Evolutionary conservation across 2,888 invertebrate genomes (phyloP).

Genomic region (Ormyrus thymus): DNA sequence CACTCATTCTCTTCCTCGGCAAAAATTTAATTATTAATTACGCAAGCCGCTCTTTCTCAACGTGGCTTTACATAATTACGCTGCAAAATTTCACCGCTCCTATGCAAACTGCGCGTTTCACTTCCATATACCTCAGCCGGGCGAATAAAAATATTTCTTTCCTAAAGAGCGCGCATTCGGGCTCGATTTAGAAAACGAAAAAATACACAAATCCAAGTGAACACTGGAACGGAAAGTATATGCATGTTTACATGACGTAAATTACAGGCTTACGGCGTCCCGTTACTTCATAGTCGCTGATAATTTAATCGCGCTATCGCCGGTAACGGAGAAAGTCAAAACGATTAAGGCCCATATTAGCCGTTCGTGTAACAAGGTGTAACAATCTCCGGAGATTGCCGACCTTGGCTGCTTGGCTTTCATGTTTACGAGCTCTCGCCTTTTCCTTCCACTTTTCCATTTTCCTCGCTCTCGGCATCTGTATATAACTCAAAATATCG

Average conservation of each 20-base stretch:
- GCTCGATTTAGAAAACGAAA: no score
- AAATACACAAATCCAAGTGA: no score
- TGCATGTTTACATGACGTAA: background rate
- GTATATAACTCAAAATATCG: no score
- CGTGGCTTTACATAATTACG: background rate
- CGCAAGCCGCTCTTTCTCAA: background rate
- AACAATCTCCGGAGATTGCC: background rate
- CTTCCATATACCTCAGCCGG: no score
- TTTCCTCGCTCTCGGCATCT: background rate
- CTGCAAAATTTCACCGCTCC: background rate
- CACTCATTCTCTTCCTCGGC: no score
- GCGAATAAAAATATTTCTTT: no score
- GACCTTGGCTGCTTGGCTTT: background rate
- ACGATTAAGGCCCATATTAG: slow-evolving; percentile 19
- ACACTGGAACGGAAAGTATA: no score
- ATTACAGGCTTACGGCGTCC: background rate
- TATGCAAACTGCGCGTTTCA: no score
- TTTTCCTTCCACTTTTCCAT: background rate
- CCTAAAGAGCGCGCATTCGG: no score
- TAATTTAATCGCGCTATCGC: slow-evolving; percentile 4
- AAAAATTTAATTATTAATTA: background rate
- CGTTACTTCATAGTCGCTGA: slow-evolving; percentile 5
- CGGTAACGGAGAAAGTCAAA: slow-evolving; percentile 22
- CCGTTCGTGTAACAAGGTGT: slow-evolving; percentile 3
- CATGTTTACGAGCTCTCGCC: background rate